Base-by-base conservation (phyloP, 1,140 invertebrate species). In the Bombus difficillimus region DNA sequence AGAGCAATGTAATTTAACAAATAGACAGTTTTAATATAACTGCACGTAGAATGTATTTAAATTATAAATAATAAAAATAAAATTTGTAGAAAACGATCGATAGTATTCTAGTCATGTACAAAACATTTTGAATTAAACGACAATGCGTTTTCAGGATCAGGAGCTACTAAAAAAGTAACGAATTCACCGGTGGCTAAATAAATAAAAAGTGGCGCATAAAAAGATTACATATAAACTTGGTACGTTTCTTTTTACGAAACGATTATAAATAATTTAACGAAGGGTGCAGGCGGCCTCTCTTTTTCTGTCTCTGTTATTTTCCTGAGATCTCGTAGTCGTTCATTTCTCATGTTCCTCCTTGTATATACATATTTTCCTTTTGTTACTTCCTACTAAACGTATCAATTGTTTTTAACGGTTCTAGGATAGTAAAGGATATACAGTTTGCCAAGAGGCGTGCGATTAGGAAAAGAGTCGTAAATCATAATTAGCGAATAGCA, bases 261-360 rank as follows among this genome's bases (percentile, higher is more conserved):
- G 68, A 87, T 57, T 76, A 88, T 83, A 83, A 86, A 87, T 59
- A 85, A 62, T 71, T 89, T 89, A 83, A 72, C 75, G 89, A 89
- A 89, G 88, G 92, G 89, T 91, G 88, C 89, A 88, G 75, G 74
- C 83, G 86, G 87, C 86, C 84, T 68, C 59, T 81, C 76, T 80
- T 73, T 57, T 39, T 53, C 47, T 72, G n/a, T 85, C 57, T 86
- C 34, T 86, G 22, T 53, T 34, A 34, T 15, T 81, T 69, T 69
- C 39, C 59, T 62, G 53, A 75, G 22, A 34, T 88, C 22, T 28
- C 62, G 13, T 62, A 64, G n/a, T 32, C 28, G 9, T 39, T 32
- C 41, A 47, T 28, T 10, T 68, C 34, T 37, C 1, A 32, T 32
- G 5, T 15, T 15, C 15, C 15, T 37, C 8, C 18, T 68, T 32